Base-by-base conservation (phyloP, 2,888 invertebrate genomes). In the Carpatolechia fugitivella region DNA sequence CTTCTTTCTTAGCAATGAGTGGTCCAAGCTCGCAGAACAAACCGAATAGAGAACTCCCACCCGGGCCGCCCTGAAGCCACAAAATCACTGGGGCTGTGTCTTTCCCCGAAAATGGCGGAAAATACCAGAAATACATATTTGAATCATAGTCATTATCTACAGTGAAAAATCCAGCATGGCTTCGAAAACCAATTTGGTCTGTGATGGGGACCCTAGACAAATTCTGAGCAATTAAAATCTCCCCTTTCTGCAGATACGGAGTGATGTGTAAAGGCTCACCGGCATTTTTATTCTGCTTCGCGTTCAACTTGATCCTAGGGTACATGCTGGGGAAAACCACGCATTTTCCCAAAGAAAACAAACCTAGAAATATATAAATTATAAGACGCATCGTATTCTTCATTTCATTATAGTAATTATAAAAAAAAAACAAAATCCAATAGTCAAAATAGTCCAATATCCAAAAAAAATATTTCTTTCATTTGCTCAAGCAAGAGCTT, bases 101-200 rank as follows among this genome's bases (percentile, higher is more conserved):
- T 11, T 74, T 69, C 40, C 80, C 78, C 5, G 74, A 79, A 65
- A 86, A 80, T 0, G 93, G 83, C 13, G 92, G 92, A 65, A 93
- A 93, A 66, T 92, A 93, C 93, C 93, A 93, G 76, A 93, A 93
- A 74, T 92, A 93, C 58, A 92, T 76, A 73, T 93, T 92, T 1
- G 92, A 92, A 55, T 91, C 80, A 62, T 79, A 89, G 3, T 76
- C 78, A 58, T 91, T 83, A 67, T 93, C 89, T 11, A 93, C 91
- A 0, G 93, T 93, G 50, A 94, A 82, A 65, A 91, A 94, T 1
- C 93, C 93, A 6, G 93, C 86, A 68, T 93, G 90, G 64, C 93
- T 93, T 51, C 68, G 70, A 30, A 92, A 78, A 13, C 86, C 83
- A 14, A 85, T 66, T 56, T 70, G 66, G 13, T 82, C 74, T 0